A percentile compares a stretch with the other conserved stretches of the same genome.
phyloP scores from a whole-genome alignment of 2,113 vertebrate genomes.

The Hoplias malabaricus region DNA sequence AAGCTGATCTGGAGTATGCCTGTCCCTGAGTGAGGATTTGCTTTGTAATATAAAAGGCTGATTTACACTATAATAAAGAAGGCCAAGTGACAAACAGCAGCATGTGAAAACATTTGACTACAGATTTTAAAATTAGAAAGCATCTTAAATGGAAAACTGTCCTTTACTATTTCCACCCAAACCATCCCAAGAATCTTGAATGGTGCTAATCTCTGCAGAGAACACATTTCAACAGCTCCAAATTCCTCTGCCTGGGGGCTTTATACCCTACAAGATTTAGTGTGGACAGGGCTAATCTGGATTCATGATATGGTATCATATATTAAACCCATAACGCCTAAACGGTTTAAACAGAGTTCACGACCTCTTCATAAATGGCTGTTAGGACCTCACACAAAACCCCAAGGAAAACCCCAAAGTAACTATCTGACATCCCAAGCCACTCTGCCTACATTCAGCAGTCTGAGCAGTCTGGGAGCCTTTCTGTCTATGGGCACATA shows the following conservation, averaged over 20 bases:
- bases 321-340: too few relatives aligned
- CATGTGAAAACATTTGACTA: neutral
- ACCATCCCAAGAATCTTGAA: too few relatives aligned
- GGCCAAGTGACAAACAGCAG: neutral
- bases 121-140: neutral
- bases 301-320: too few relatives aligned
- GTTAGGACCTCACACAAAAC: neutral
- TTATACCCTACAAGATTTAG: too few relatives aligned
- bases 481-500: constrained; percentile 10
- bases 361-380: neutral
- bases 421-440: neutral
- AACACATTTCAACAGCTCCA: too few relatives aligned
- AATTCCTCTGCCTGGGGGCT: too few relatives aligned
- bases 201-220: too few relatives aligned
- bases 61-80: neutral
- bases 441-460: neutral
- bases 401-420: neutral
- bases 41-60: neutral
- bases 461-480: neutral
- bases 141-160: too few relatives aligned
- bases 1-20: neutral
- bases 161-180: too few relatives aligned
- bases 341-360: neutral
- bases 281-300: too few relatives aligned
- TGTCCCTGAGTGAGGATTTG: neutral